phyloP scores from a whole-genome alignment of 2,113 vertebrate genomes.

The Amphilophus citrinellus region DNA sequence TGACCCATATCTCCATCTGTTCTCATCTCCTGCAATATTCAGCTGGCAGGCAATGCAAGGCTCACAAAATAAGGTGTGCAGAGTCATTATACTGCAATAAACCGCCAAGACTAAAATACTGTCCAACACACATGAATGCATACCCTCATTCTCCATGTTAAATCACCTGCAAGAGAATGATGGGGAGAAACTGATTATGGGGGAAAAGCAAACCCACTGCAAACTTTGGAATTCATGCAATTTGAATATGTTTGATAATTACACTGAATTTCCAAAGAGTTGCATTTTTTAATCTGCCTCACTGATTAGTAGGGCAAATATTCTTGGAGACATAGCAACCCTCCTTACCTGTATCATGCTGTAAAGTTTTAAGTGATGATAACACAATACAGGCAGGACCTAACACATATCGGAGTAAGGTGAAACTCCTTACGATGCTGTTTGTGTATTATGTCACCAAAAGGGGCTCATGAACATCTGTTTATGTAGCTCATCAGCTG shows the following conservation, averaged over 20 bases:
- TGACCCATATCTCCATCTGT: constrained; percentile 59
- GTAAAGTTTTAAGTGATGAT: constrained; percentile 33
- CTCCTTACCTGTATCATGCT: constrained; percentile 63
- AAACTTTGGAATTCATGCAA: constrained; percentile 84
- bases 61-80: constrained; percentile 51
- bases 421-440: constrained; percentile 68
- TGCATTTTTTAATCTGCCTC: constrained; percentile 69
- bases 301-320: constrained; percentile 41
- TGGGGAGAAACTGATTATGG: constrained; percentile 10
- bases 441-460: constrained; percentile 1
- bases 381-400: constrained; percentile 77
- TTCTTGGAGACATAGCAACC: constrained; percentile 26
- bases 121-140: constrained; percentile 35
- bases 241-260: constrained; percentile 69
- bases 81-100: constrained; percentile 47
- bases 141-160: constrained; percentile 20
- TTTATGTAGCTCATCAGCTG: constrained; percentile 31
- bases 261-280: constrained; percentile 81
- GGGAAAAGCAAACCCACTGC: constrained; percentile 49
- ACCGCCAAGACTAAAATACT: constrained; percentile 35
- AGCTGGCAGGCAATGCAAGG: constrained; percentile 24
- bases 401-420: constrained; percentile 76
- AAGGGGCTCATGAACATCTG: not conserved
- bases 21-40: constrained; percentile 36
- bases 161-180: constrained; percentile 45